A percentile compares a stretch with the other conserved stretches of the same genome.
phyloP scores from a whole-genome alignment of 2,797 vertebrate species.

The Diplodus puntazzo region DNA sequence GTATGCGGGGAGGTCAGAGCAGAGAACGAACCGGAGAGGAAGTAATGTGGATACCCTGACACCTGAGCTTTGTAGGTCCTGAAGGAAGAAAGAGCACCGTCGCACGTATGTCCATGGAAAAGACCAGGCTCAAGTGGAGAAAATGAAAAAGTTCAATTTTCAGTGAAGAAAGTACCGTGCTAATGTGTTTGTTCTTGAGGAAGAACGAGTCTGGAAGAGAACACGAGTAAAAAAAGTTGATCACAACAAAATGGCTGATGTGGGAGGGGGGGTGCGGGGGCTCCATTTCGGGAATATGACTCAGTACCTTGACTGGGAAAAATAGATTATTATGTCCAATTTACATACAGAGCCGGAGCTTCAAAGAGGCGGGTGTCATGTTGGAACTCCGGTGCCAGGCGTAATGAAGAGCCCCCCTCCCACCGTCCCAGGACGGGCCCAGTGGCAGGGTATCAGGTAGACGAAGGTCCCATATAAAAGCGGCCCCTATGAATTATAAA shows the following conservation, averaged over 20 bases:
- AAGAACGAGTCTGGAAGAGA: constrained; percentile 24
- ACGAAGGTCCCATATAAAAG: constrained; percentile 90
- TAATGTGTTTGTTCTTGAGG: constrained; percentile 3
- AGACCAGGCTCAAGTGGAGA: constrained; percentile 40
- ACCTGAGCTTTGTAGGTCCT: constrained; percentile 76
- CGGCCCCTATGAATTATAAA: constrained; percentile 92
- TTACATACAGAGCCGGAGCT: constrained; percentile 72
- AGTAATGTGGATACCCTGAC: constrained; percentile 69
- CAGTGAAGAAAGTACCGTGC: constrained; percentile 22
- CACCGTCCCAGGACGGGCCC: constrained; percentile 84
- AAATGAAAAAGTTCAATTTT: constrained; percentile 46
- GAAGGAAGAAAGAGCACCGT: constrained; percentile 68
- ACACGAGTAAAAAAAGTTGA: constrained; percentile 17
- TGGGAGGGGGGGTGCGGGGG: neutral
- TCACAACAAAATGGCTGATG: constrained; percentile 47
- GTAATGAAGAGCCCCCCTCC: constrained; percentile 83
- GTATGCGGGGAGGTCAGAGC: constrained; percentile 72
- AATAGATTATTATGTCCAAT: constrained; percentile 79
- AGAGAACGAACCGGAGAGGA: constrained; percentile 71
- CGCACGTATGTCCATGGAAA: constrained; percentile 48
- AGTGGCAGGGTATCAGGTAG: constrained; percentile 88
- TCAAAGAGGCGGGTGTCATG: constrained; percentile 80
- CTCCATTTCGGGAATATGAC: constrained; percentile 63
- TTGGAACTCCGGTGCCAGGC: constrained; percentile 79
- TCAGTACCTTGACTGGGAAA: constrained; percentile 65